Base-by-base conservation (phyloP, 2,113 vertebrate species). In the Sinocyclocheilus rhinocerous region DNA sequence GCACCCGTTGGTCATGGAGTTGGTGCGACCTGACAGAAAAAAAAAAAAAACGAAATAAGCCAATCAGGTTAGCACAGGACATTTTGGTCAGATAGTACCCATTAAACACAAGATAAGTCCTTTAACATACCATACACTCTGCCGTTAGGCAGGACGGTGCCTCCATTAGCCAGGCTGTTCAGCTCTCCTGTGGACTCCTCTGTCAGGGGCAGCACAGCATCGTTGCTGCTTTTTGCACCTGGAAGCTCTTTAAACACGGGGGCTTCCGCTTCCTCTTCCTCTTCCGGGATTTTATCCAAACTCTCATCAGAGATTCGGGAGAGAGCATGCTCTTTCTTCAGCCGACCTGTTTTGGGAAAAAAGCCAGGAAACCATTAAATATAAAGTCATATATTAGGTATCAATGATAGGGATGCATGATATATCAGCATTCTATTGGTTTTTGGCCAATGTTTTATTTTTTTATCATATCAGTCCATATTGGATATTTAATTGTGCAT, bases 171-270 rank as follows among this genome's bases (percentile, higher is more conserved):
- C 33, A 97, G 90, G 87, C 93, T 93, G 84, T 95, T 95, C 6
- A 96, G 94, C 88, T 95, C 93, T 6, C 94, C 95, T 0, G 94
- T 90, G 22, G 92, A 93, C 85, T 97, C 96, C 6, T 95, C 94
- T 2, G 91, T 98, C 52, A 99, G 96, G 2, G 98, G 97, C 79
- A 97, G 85, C 0, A 96, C 97, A 18, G 97, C 96, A 88, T 98
- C 97, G 0, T 98, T 98, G 0, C 91, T 95, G 20, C 93, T 91
- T 90, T 96, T 98, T 75, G 96, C 96, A 84, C 98, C 98, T 0
- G 98, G 98, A 13, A 99, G 95, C 92, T 99, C 98, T 93, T 97
- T 98, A 86, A 99, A 99, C 76, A 98, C 97, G 0, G 97, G 96
- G 42, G 95, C 94, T 87, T 99, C 97, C 82, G 95, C 94, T 87